These are phyloP conservation scores for Mesopsocus fuscifrons DNA, from an alignment of 2,888 invertebrate species.

Conservation along the genomic window DNA sequence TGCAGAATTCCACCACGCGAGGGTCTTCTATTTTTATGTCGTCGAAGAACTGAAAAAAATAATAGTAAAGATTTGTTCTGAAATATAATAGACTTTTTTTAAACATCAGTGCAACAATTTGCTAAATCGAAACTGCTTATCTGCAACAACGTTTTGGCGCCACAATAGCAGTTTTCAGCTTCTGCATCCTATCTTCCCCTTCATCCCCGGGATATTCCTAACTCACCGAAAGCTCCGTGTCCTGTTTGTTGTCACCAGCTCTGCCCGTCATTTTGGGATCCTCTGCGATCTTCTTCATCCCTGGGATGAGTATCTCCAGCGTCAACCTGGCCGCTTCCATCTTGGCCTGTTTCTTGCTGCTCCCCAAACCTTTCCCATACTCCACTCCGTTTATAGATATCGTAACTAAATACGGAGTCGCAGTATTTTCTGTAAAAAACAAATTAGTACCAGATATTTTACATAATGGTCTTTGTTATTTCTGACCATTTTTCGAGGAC, in stretches of 20 bases:
- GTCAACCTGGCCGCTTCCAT: constrained; percentile 80
- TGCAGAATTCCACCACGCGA: constrained; percentile 82
- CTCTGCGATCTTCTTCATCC: constrained; percentile 65
- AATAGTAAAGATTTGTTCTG: too few species aligned
- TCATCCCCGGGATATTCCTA: too few species aligned
- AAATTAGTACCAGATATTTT: constrained; percentile 8
- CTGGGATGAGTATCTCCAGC: constrained; percentile 78
- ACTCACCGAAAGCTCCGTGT: constrained; percentile 33
- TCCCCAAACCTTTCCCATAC: constrained; percentile 86
- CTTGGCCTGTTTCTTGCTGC: constrained; percentile 92
- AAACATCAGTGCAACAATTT: too few species aligned
- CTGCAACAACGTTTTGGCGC: too few species aligned
- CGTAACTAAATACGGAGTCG: constrained; percentile 84
- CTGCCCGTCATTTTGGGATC: constrained; percentile 30
- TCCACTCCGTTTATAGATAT: constrained; percentile 82
- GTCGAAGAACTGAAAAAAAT: constrained; percentile 55
- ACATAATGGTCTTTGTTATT: neutral
- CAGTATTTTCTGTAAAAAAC: constrained; percentile 51
- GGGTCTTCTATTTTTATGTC: constrained; percentile 87
- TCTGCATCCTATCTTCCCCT: too few species aligned
- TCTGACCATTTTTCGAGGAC: too few species aligned
- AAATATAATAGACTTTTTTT: too few species aligned
- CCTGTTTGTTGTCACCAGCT: constrained; percentile 23
- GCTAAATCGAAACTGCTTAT: too few species aligned
- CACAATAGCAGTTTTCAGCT: too few species aligned